Evolutionary conservation across 1,140 invertebrate species (phyloP).

Genomic region (Bombus turneri): DNA sequence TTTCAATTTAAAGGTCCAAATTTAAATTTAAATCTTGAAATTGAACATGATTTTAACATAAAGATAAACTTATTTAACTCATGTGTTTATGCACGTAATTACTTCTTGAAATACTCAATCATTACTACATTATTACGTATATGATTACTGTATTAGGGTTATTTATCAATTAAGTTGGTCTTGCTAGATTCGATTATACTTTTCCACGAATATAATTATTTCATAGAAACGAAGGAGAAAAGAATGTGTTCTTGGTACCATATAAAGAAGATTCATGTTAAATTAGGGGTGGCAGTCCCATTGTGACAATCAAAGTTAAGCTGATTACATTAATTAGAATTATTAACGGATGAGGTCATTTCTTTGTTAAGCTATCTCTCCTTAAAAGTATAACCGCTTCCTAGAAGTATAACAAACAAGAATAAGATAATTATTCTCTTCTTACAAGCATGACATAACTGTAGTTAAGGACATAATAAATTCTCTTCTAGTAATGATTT

Average conservation of each 20-base stretch:
- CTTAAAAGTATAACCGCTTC: neutral
- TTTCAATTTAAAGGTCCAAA: too few species aligned
- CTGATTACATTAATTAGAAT: constrained; percentile 1
- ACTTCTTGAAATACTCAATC: too few species aligned
- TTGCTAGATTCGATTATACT: neutral
- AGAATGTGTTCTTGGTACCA: neutral
- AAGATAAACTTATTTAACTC: too few species aligned
- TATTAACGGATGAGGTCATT: constrained; percentile 9
- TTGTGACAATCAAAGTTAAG: neutral
- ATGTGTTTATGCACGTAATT: too few species aligned
- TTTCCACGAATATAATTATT: neutral
- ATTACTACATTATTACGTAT: too few species aligned
- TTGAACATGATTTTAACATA: too few species aligned
- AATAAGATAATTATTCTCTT: neutral
- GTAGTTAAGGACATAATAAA: too few species aligned
- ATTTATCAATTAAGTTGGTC: too few species aligned
- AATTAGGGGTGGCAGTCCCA: neutral
- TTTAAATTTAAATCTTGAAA: too few species aligned
- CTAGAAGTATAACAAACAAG: neutral
- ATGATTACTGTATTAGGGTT: too few species aligned
- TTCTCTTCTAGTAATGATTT: too few species aligned
- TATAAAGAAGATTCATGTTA: neutral
- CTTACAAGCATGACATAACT: neutral
- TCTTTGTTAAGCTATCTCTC: neutral
- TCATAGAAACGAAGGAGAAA: neutral